phyloP scores from a whole-genome alignment of 2,113 vertebrate genomes.

The Solea senegalensis region DNA sequence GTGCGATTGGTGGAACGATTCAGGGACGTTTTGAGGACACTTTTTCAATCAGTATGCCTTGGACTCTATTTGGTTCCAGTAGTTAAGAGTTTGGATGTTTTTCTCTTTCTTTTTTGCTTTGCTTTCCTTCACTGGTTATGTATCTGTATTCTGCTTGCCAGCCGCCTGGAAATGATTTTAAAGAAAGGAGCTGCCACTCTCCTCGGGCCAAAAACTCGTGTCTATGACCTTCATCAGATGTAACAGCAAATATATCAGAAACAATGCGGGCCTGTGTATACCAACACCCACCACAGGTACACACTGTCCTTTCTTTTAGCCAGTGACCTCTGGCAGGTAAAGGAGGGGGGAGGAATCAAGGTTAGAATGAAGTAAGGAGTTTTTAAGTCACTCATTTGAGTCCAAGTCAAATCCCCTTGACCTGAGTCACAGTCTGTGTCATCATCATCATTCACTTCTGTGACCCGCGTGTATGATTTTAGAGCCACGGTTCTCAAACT shows the following conservation, averaged over 20 bases:
- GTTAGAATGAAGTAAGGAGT: no score
- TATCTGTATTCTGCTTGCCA: conserved; percentile 2
- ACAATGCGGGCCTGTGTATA: neutral
- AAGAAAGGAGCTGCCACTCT: neutral
- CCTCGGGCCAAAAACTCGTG: neutral
- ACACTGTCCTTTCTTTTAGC: neutral
- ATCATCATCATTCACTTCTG: no score
- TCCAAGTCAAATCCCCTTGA: no score
- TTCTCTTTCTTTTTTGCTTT: neutral
- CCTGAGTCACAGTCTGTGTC: no score
- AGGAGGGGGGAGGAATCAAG: no score
- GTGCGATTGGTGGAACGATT: neutral
- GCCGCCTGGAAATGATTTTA: neutral
- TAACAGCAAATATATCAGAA: neutral
- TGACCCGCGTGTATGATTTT: no score
- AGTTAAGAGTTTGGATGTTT: neutral
- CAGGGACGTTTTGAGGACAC: conserved; percentile 10
- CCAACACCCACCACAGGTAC: neutral
- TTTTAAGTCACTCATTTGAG: no score
- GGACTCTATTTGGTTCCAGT: neutral
- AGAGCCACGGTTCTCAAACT: no score
- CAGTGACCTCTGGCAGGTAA: neutral
- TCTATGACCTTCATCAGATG: conserved; percentile 14
- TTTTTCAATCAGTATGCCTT: conserved; percentile 20
- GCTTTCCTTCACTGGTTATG: neutral